Conservation (phyloP, 1,140 invertebrate genomes). For the Zaprionus taronus region DNA sequence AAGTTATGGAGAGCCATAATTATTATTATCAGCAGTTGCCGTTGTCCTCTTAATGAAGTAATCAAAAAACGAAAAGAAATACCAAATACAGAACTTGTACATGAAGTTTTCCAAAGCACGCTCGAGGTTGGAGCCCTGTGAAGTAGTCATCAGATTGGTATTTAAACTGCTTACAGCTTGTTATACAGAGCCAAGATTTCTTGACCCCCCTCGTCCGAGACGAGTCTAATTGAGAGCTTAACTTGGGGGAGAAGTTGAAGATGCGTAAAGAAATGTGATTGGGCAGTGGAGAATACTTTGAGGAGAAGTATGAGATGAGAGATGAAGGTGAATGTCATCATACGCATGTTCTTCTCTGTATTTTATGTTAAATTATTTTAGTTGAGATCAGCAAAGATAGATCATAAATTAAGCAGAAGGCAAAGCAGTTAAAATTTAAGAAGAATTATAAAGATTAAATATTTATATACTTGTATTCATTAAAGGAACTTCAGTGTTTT, state of each 20-base stretch:
- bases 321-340: not conserved
- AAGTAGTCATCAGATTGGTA: constrained; percentile 41
- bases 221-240: not conserved
- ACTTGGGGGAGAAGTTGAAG: not conserved
- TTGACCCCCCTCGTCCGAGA: constrained; percentile 5
- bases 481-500: too few species aligned
- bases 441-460: too few species aligned
- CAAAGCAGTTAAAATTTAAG: too few species aligned
- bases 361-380: too few species aligned
- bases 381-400: too few species aligned
- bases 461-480: too few species aligned
- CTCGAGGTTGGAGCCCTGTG: constrained; percentile 19
- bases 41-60: constrained; percentile 80
- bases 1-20: constrained; percentile 57
- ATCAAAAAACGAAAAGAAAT: constrained; percentile 56
- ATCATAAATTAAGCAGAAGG: too few species aligned
- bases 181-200: constrained; percentile 36
- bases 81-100: constrained; percentile 11
- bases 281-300: not conserved
- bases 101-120: constrained; percentile 13
- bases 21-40: constrained; percentile 71
- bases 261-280: not conserved
- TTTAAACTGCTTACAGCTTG: constrained; percentile 48
- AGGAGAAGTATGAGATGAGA: not conserved
- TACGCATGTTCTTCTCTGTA: too few species aligned